A percentile compares a stretch with the other conserved stretches of the same genome.
phyloP scores from a whole-genome alignment of 2,888 invertebrate species.

The Merodon equestris region DNA sequence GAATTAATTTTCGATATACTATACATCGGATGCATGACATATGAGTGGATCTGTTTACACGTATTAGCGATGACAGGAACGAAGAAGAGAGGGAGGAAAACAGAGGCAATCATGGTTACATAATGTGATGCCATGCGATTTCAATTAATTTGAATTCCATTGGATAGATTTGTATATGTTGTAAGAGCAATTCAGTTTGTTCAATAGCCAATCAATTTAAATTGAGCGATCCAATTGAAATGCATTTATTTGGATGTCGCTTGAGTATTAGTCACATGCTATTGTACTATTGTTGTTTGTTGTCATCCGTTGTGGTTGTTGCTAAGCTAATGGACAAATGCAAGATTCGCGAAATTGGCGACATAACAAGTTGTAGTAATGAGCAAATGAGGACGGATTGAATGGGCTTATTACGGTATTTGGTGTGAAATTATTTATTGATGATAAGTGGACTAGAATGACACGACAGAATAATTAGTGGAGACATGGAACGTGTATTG shows the following conservation, averaged over 20 bases:
- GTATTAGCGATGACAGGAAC: conserved; percentile 4
- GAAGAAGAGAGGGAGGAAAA: background rate
- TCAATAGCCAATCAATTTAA: conserved; percentile 60
- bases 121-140: conserved; percentile 22
- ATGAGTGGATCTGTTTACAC: background rate
- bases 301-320: too few species aligned
- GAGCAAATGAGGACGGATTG: conserved; percentile 20
- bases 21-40: too few species aligned
- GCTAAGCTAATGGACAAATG: background rate
- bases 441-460: background rate
- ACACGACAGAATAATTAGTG: too few species aligned
- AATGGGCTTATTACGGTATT: conserved; percentile 9
- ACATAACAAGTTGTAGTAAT: background rate
- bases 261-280: too few species aligned
- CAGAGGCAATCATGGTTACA: conserved; percentile 1
- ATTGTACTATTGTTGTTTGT: too few species aligned
- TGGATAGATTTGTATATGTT: conserved; percentile 51
- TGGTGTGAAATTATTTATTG: conserved; percentile 5
- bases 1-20: too few species aligned
- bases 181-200: conserved; percentile 48
- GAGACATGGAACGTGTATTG: too few species aligned
- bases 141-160: conserved; percentile 50
- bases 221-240: conserved; percentile 48
- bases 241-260: conserved; percentile 36
- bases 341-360: conserved; percentile 17